Evolutionary conservation across 2,113 vertebrate genomes (phyloP).

Genomic region (Vidua macroura): DNA sequence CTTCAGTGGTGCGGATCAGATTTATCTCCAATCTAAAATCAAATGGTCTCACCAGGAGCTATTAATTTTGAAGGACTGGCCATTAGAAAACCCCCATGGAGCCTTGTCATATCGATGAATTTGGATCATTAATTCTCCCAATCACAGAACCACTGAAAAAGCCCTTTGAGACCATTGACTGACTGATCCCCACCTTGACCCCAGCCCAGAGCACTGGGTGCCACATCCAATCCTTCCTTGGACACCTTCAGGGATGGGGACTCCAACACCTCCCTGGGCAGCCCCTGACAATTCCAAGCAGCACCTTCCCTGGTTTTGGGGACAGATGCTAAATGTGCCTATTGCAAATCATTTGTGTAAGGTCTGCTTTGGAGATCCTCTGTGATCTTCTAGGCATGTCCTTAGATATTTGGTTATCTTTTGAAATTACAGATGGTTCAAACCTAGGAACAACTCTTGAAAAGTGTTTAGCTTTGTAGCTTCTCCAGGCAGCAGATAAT

Average conservation of each 20-base stretch:
- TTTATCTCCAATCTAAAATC: not conserved
- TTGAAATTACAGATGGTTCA: not conserved
- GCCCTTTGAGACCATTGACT: not conserved
- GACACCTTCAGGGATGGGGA: not conserved
- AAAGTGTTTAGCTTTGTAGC: not conserved
- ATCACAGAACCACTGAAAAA: not conserved
- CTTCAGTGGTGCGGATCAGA: not conserved
- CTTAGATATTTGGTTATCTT: not conserved
- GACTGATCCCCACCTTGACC: not conserved
- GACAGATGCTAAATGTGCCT: not conserved
- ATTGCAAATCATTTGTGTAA: not conserved
- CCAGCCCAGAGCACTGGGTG: not conserved
- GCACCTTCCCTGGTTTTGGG: not conserved
- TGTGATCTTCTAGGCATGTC: not conserved
- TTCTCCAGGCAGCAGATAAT: not conserved
- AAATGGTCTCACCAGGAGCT: not conserved
- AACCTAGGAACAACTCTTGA: not conserved
- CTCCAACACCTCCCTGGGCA: not conserved
- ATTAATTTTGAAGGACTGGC: not conserved
- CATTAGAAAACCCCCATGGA: not conserved
- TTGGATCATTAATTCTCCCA: not conserved
- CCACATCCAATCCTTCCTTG: rapidly evolving
- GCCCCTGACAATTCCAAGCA: not conserved
- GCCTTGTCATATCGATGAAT: not conserved
- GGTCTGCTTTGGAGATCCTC: not conserved